Conservation (phyloP, 2,888 invertebrate genomes). For the Standfussiana lucernea region DNA sequence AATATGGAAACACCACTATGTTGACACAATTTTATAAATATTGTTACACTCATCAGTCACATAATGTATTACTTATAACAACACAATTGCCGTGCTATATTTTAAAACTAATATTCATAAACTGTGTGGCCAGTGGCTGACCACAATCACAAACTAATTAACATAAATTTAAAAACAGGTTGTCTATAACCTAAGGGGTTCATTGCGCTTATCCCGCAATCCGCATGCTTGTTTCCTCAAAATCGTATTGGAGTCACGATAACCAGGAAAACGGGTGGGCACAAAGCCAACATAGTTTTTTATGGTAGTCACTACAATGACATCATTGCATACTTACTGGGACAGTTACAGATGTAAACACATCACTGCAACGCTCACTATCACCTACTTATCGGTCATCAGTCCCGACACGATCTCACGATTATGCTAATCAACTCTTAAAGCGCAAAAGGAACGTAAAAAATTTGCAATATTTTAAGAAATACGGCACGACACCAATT, state of each 20-base stretch:
- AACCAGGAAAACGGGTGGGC: conserved; percentile 89
- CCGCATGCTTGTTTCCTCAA: conserved; percentile 83
- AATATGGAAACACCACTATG: conserved; percentile 45
- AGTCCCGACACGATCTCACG: conserved; percentile 63
- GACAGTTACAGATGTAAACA: conserved; percentile 89
- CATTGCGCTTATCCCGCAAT: conserved; percentile 83
- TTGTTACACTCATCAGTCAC: conserved; percentile 52
- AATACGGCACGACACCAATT: conserved; percentile 84
- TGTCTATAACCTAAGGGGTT: conserved; percentile 84
- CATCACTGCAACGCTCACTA: conserved; percentile 83
- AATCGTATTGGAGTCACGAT: conserved; percentile 82
- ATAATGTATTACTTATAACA: conserved; percentile 44
- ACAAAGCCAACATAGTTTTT: conserved; percentile 90
- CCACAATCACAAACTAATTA: conserved; percentile 73
- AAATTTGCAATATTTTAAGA: conserved; percentile 77
- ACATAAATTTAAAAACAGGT: conserved; percentile 79
- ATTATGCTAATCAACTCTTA: conserved; percentile 72
- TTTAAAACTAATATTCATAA: conserved; percentile 47
- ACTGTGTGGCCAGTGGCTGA: conserved; percentile 61
- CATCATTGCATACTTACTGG: conserved; percentile 88
- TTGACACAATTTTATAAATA: conserved; percentile 61
- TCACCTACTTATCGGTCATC: conserved; percentile 73
- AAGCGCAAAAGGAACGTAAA: conserved; percentile 71
- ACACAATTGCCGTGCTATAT: conserved; percentile 43
- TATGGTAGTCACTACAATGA: conserved; percentile 87